These are phyloP conservation scores for Syrmaticus mikado DNA, from an alignment of 2,113 vertebrate species.

Conservation along the genomic window DNA sequence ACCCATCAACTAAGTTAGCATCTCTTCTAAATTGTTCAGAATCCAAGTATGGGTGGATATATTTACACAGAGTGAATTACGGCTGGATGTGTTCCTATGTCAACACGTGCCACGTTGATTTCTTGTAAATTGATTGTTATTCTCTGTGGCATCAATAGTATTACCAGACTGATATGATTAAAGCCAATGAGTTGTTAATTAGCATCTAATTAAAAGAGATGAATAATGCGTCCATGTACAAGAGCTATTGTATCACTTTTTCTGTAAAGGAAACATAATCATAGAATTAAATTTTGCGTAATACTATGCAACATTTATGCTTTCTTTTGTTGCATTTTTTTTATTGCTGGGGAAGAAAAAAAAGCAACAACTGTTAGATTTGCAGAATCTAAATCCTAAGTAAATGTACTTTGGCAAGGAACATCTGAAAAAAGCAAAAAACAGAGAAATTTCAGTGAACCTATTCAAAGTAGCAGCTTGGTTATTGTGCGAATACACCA, in stretches of 20 bases:
- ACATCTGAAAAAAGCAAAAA: not conserved
- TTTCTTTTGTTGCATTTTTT: not conserved
- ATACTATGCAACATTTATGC: not conserved
- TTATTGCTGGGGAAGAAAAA: too few relatives aligned
- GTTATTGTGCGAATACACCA: not conserved
- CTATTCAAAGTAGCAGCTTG: not conserved
- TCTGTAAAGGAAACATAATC: slow-evolving; percentile 37
- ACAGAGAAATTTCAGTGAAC: not conserved
- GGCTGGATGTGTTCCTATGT: slow-evolving; percentile 72
- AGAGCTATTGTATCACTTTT: slow-evolving; percentile 61
- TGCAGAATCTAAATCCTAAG: not conserved
- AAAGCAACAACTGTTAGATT: not conserved
- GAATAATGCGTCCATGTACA: slow-evolving; percentile 59
- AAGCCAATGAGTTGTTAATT: slow-evolving; percentile 77
- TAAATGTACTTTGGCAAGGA: accelerated
- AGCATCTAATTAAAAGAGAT: slow-evolving; percentile 79
- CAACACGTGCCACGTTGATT: slow-evolving; percentile 73
- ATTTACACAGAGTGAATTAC: slow-evolving; percentile 76
- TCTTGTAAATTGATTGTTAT: slow-evolving; percentile 79
- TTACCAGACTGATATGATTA: slow-evolving; percentile 79
- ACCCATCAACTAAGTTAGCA: not conserved
- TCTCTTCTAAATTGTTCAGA: slow-evolving; percentile 60
- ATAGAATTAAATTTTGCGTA: not conserved
- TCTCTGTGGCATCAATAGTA: slow-evolving; percentile 78
- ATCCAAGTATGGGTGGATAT: slow-evolving; percentile 70